Percentiles rank a stretch among this genome's conserved stretches.
These are phyloP conservation scores for Clupea harengus DNA, from an alignment of 2,113 vertebrate genomes.

Conservation along the genomic window DNA sequence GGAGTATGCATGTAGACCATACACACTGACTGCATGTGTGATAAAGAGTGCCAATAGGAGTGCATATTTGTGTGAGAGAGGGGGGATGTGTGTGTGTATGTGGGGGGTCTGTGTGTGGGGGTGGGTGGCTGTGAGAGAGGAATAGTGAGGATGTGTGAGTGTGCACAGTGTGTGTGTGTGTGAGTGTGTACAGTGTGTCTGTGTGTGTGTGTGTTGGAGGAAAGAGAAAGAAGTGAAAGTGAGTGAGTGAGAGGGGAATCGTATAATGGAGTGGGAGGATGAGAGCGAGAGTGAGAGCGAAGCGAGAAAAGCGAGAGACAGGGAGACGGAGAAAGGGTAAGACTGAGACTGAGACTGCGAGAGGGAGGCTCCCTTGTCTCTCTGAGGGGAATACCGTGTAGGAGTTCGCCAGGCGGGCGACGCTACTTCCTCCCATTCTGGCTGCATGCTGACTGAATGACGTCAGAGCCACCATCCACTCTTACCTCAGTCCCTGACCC, in stretches of 20 bases:
- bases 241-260: background rate
- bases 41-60: background rate
- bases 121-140: background rate
- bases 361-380: background rate
- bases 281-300: background rate
- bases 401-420: background rate
- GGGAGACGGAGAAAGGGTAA: background rate
- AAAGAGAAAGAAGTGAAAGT: background rate
- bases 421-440: constrained; percentile 4
- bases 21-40: background rate
- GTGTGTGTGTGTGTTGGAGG: background rate
- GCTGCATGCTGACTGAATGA: background rate
- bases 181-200: background rate
- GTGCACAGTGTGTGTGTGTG: too few relatives aligned
- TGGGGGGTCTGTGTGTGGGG: background rate
- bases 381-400: constrained; percentile 5
- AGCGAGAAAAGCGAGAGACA: background rate
- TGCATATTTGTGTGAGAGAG: background rate
- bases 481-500: background rate
- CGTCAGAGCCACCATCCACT: background rate
- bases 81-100: background rate
- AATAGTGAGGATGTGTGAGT: background rate
- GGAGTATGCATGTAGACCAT: background rate
- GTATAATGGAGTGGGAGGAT: background rate
- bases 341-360: background rate